Evolutionary conservation across 2,113 vertebrate genomes (phyloP).

Genomic region (Lagopus muta): DNA sequence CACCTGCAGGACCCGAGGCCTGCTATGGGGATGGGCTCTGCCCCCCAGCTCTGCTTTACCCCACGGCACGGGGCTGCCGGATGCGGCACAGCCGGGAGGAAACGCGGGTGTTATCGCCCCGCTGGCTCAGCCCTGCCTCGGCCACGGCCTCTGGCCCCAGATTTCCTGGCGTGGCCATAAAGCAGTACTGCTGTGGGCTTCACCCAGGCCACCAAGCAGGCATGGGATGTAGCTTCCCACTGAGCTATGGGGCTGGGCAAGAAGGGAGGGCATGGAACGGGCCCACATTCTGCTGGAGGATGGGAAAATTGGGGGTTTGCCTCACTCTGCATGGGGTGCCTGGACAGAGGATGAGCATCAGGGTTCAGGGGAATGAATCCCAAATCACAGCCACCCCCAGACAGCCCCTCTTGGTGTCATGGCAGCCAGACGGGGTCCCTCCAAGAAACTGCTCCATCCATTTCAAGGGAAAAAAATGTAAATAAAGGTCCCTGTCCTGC

Average conservation of each 20-base stretch:
- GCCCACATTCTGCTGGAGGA: background rate
- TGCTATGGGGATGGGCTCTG: background rate
- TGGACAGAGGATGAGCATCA: background rate
- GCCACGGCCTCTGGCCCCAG: background rate
- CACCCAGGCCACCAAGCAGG: background rate
- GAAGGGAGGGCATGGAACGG: background rate
- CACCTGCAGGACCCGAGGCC: background rate
- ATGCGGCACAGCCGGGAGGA: background rate
- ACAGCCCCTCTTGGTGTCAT: background rate
- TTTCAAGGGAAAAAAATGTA: background rate
- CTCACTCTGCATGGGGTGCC: too few species aligned
- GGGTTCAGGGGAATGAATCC: background rate
- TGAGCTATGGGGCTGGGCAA: background rate
- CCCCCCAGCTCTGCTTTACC: background rate
- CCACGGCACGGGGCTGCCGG: background rate
- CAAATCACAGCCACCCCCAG: background rate
- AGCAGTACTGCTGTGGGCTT: background rate
- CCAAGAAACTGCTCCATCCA: background rate
- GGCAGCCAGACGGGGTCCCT: background rate
- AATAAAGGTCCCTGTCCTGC: background rate
- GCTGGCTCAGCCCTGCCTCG: background rate
- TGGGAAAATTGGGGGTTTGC: background rate
- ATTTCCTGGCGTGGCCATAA: conserved; percentile 42
- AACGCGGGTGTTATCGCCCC: background rate
- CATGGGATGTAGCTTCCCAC: background rate